Percentiles rank a stretch among this genome's conserved stretches.
Evolutionary conservation across 2,888 invertebrate species (phyloP).

Genomic region (Omphaloscelis lunosa): DNA sequence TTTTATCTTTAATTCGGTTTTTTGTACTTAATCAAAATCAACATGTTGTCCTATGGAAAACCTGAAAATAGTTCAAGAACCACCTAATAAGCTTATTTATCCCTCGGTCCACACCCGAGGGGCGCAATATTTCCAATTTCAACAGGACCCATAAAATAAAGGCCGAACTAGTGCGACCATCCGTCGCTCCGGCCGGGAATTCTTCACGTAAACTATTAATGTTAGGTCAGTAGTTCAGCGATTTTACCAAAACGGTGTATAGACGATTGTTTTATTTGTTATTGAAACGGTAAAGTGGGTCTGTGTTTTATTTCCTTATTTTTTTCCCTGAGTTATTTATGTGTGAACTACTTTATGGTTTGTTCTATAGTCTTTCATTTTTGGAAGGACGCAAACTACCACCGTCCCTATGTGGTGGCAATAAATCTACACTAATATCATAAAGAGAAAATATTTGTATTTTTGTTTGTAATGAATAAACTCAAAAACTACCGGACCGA

Average conservation of each 20-base stretch:
- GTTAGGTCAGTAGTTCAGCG: constrained; percentile 31
- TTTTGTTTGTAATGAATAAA: too few relatives aligned
- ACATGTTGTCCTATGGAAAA: neutral
- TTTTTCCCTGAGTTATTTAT: constrained; percentile 43
- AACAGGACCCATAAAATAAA: constrained; percentile 69
- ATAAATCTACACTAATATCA: too few relatives aligned
- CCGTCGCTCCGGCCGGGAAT: constrained; percentile 37
- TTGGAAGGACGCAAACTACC: neutral
- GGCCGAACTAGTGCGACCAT: constrained; percentile 47
- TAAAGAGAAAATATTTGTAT: too few relatives aligned
- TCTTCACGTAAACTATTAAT: constrained; percentile 38
- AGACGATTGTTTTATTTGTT: constrained; percentile 51
- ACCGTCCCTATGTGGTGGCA: too few relatives aligned
- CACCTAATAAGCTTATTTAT: constrained; percentile 13
- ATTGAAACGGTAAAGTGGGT: constrained; percentile 41
- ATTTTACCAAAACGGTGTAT: constrained; percentile 31
- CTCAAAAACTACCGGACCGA: too few relatives aligned
- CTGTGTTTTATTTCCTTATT: constrained; percentile 55
- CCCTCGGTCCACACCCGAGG: constrained; percentile 36
- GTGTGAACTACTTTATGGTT: constrained; percentile 17
- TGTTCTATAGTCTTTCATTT: neutral
- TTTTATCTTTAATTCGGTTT: neutral
- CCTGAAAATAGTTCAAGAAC: neutral
- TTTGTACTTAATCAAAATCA: neutral
- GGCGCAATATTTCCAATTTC: constrained; percentile 68